Evolutionary conservation across 2,113 vertebrate genomes (phyloP), one percentile per base, ranked within the genome.

Genomic region (Aplodontia rufa): DNA sequence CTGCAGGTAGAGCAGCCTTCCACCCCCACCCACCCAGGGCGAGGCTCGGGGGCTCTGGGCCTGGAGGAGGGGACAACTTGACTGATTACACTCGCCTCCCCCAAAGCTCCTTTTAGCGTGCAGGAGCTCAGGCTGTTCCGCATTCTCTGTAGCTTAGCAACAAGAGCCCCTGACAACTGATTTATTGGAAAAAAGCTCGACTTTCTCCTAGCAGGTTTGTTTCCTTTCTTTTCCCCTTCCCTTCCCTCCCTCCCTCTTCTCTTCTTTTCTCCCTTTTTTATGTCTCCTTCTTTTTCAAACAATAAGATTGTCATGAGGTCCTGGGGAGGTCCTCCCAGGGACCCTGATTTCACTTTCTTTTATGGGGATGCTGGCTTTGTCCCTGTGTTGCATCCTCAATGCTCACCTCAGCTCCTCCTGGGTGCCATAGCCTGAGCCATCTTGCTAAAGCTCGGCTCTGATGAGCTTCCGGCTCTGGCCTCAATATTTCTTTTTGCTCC

Each of bases 111-210:
- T 91, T 97, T 93, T 96, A 2, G 86, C 49, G 26, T 0, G 58
- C 58, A 26, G 24, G 58, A 60, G 81, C 32, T n/a, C 68, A 20
- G 85, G 95, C 82, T 93, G 94, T 82, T 90, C 83, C 85, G 66
- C 64, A 97, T 97, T 91, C 84, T 62, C 66, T 66, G 93, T 91
- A 97, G 74, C 80, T 90, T 93, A 92, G 92, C 95, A 98, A 92
- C 90, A 92, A 30, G 19, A 45, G 42, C 72, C 93, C 78, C 92
- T 81, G 81, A 83, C 92, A 90, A 51, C 90, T 69, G 45, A 90
- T 93, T 92, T 97, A 91, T 58, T 88, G 76, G 86, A 66, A 75
- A 75, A 97, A 96, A 1, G 6, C 17, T 66, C 62, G 16, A 8
- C 87, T 97, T 97, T 89, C 69, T 78, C 79, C 58, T 83, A 90